These are phyloP conservation scores for Diarsia dahlii DNA, from an alignment of 2,888 invertebrate species.

Conservation along the genomic window DNA sequence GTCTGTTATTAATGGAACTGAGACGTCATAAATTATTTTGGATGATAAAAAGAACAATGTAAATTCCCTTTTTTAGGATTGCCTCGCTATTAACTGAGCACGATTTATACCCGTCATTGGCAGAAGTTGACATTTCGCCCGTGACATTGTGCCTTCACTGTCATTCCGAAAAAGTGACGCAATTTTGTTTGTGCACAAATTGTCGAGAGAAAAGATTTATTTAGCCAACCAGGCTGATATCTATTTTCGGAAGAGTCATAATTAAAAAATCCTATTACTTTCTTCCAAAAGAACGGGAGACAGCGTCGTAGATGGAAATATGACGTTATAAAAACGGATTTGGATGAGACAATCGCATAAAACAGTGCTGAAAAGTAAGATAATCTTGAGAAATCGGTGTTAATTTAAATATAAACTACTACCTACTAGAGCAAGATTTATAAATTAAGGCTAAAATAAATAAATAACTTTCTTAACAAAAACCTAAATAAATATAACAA, in stretches of 20 bases:
- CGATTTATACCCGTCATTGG: conserved; percentile 73
- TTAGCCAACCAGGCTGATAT: too few relatives aligned
- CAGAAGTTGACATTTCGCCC: conserved; percentile 39
- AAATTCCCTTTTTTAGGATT: conserved; percentile 74
- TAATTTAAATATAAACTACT: too few relatives aligned
- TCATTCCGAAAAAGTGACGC: too few relatives aligned
- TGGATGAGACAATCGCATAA: too few relatives aligned
- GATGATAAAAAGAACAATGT: conserved; percentile 78
- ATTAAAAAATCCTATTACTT: neutral
- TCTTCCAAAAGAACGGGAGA: neutral
- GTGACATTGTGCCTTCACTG: neutral
- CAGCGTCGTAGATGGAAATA: too few relatives aligned
- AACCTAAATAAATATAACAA: neutral
- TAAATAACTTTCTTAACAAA: neutral
- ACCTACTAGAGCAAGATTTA: too few relatives aligned
- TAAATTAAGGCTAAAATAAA: too few relatives aligned
- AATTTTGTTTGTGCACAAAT: too few relatives aligned
- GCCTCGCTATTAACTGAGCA: conserved; percentile 49
- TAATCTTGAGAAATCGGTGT: too few relatives aligned
- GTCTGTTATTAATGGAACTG: conserved; percentile 75
- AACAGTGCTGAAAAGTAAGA: too few relatives aligned
- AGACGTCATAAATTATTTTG: conserved; percentile 71
- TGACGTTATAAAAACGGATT: too few relatives aligned
- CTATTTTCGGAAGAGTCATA: neutral
- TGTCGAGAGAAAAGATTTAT: too few relatives aligned